Evolutionary conservation across 2,888 invertebrate genomes (phyloP), one percentile per base, ranked within the genome.

Genomic region (Geophilus truncorum): DNA sequence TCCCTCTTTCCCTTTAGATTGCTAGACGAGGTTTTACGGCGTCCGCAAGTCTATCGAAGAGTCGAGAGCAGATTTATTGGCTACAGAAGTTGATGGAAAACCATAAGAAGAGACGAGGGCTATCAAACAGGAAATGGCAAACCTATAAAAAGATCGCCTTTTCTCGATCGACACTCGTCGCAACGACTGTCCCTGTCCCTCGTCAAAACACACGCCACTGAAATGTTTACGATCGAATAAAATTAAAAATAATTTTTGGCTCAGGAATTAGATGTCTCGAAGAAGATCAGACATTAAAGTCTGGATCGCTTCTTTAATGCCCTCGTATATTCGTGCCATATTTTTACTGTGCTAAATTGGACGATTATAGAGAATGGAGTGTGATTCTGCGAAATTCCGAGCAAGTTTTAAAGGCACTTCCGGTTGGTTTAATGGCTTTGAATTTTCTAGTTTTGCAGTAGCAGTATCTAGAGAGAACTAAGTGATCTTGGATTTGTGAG

Each of bases 11-110:
- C 9, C 9, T 32, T 32, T 32, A 18, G 18, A 21, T 5, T 3
- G 51, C 5, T n/a, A 21, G 18, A 51, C 51, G 18, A 51, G 18
- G 51, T 51, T 51, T 51, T 51, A 51, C 40, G 12, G 51, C 18
- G 15, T 51, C 51, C 51, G 51, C 51, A 51, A 51, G 51, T 51
- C 51, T 51, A 18, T 51, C 51, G 51, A 51, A 51, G 51, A 51
- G 18, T 18, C 18, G 51, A 70, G 28, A 28, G 28, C 70, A 70
- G 70, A 70, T 70, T 70, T 70, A 70, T 70, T 25, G 70, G 25
- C 70, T 70, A n/a, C 70, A 70, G 70, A 70, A 70, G 70, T 70
- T 70, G 70, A 70, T 70, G 70, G 70, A 70, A 70, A 70, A 70
- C 70, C 70, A 70, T 70, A 70, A 70, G 70, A 70, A 70, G 70